Evolutionary conservation across 2,797 vertebrate genomes (phyloP).

Genomic region (Lithobates sylvaticus): DNA sequence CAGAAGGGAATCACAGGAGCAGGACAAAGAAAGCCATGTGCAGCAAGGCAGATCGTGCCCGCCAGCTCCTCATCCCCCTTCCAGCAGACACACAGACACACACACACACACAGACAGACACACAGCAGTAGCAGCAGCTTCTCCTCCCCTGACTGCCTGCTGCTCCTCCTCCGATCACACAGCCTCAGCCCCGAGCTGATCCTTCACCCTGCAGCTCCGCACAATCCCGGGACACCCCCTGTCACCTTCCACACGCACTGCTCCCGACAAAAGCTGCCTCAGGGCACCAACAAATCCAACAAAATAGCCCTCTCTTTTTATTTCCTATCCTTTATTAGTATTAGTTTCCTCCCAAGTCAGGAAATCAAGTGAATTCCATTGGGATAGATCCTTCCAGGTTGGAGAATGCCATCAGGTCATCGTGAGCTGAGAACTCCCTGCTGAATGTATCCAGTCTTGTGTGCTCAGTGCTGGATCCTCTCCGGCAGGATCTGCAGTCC

Average conservation of each 20-base stretch:
- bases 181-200: slow-evolving; percentile 54
- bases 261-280: too few species aligned
- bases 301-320: too few species aligned
- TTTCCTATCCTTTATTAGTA: too few species aligned
- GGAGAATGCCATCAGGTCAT: slow-evolving; percentile 32
- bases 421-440: too few species aligned
- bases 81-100: slow-evolving; percentile 62
- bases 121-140: slow-evolving; percentile 67
- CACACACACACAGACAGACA: slow-evolving; percentile 50
- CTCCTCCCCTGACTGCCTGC: slow-evolving; percentile 57
- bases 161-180: slow-evolving; percentile 56
- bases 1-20: slow-evolving; percentile 66
- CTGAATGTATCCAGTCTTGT: background rate
- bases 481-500: background rate
- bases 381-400: slow-evolving; percentile 58
- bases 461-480: background rate
- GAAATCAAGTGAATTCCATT: slow-evolving; percentile 78
- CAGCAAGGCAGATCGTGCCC: slow-evolving; percentile 66
- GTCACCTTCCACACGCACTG: background rate
- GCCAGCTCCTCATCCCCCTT: slow-evolving; percentile 67
- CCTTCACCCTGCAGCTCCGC: slow-evolving; percentile 62
- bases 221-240: slow-evolving; percentile 68
- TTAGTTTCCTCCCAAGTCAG: background rate
- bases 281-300: too few species aligned
- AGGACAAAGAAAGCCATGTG: slow-evolving; percentile 92